Evolutionary conservation across 2,888 invertebrate species (phyloP).

Genomic region (Sphaeridia pumilis): DNA sequence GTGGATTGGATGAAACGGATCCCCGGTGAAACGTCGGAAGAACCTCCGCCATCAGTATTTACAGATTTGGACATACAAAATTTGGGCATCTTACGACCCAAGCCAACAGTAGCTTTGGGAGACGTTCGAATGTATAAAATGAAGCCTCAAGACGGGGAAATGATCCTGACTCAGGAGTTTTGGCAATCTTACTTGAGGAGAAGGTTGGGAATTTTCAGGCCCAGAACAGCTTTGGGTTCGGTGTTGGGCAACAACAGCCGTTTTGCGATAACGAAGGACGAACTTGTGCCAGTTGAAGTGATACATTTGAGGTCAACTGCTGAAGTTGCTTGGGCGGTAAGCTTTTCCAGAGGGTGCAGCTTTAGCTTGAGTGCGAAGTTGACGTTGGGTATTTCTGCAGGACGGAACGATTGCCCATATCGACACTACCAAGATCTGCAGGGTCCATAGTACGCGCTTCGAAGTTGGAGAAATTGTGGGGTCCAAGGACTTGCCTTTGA

Average conservation of each 20-base stretch:
- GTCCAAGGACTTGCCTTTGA: background rate
- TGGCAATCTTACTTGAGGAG: constrained; percentile 5
- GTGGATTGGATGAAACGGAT: constrained; percentile 4
- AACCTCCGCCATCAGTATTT: background rate
- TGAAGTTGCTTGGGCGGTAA: constrained; percentile 12
- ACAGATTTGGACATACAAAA: background rate
- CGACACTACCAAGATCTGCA: constrained; percentile 8
- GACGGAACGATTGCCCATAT: constrained; percentile 10
- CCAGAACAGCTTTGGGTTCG: background rate
- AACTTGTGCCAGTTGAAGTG: constrained; percentile 6
- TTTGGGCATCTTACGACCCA: constrained; percentile 3
- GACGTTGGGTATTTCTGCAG: background rate
- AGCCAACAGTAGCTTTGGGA: background rate
- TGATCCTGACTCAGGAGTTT: constrained; percentile 1
- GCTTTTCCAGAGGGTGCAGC: background rate
- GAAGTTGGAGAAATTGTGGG: constrained; percentile 8
- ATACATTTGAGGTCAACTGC: constrained; percentile 9
- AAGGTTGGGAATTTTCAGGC: constrained; percentile 1
- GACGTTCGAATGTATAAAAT: constrained; percentile 10
- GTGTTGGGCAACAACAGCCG: background rate
- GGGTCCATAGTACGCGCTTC: constrained; percentile 3
- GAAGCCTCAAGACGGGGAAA: background rate
- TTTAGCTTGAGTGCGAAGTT: background rate
- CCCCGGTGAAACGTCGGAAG: constrained; percentile 4
- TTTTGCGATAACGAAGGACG: background rate